These are phyloP conservation scores for Scaptomyza cyrtandrae DNA, from an alignment of 2,888 invertebrate genomes.

Conservation along the genomic window DNA sequence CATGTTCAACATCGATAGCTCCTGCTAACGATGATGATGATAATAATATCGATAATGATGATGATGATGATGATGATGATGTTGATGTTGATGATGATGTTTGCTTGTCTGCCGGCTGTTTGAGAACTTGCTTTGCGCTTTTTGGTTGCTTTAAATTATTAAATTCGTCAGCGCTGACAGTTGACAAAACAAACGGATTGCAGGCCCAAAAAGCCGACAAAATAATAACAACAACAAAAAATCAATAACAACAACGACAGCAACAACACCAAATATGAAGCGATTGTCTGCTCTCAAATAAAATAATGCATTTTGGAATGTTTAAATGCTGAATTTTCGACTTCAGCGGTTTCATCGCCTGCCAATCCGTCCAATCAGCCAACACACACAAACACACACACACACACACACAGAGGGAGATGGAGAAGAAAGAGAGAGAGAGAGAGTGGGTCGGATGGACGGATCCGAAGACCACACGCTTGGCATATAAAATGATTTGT, in stretches of 20 bases:
- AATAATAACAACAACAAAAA: slow-evolving; percentile 19
- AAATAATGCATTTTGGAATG: slow-evolving; percentile 62
- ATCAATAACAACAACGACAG: slow-evolving; percentile 23
- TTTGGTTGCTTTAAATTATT: slow-evolving; percentile 66
- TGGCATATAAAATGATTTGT: slow-evolving; percentile 79
- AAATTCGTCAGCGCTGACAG: slow-evolving; percentile 73
- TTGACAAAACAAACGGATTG: slow-evolving; percentile 71
- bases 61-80: slow-evolving; percentile 35
- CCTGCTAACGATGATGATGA: slow-evolving; percentile 30
- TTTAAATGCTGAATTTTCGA: slow-evolving; percentile 25
- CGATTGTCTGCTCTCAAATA: slow-evolving; percentile 72
- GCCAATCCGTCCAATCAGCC: slow-evolving; percentile 26
- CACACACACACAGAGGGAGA: background rate
- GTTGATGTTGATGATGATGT: slow-evolving; percentile 40
- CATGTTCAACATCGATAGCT: slow-evolving; percentile 65
- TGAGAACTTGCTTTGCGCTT: slow-evolving; percentile 20
- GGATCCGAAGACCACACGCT: slow-evolving; percentile 67
- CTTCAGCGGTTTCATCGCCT: slow-evolving; percentile 28
- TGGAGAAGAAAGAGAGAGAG: no score
- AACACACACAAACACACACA: background rate
- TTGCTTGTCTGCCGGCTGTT: slow-evolving; percentile 36
- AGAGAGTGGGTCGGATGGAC: background rate
- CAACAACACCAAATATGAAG: background rate
- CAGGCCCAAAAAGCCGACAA: slow-evolving; percentile 14
- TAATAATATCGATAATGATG: slow-evolving; percentile 13